Conservation (phyloP, 2,888 invertebrate genomes). For the Oligia latruncula region DNA sequence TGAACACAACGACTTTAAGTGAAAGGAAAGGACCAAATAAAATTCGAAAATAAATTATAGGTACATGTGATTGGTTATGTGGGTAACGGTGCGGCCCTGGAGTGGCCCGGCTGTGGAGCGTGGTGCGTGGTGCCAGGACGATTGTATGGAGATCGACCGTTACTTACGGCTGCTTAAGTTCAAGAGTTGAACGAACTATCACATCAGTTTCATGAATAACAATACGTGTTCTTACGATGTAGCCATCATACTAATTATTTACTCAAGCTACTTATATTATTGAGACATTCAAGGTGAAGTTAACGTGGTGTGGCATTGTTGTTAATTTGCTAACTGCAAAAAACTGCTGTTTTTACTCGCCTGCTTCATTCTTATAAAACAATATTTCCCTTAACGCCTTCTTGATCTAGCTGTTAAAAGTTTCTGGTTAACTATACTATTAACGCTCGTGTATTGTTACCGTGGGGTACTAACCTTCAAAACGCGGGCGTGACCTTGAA, state of each 20-base stretch:
- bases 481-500: background rate
- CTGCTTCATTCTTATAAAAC: background rate
- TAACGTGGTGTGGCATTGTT: conserved; percentile 1
- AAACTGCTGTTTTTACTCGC: background rate
- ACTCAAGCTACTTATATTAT: conserved; percentile 9
- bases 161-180: conserved; percentile 66
- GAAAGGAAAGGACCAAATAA: conserved; percentile 64
- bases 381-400: background rate
- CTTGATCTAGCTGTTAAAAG: conserved; percentile 7
- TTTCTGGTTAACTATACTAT: conserved; percentile 14
- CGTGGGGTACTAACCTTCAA: conserved; percentile 8
- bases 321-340: background rate
- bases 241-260: conserved; percentile 20
- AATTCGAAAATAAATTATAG: conserved; percentile 60
- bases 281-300: conserved; percentile 37
- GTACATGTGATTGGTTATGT: conserved; percentile 50
- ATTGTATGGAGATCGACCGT: conserved; percentile 71
- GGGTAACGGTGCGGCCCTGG: conserved; percentile 70
- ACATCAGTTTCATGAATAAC: conserved; percentile 56
- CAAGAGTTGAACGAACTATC: conserved; percentile 76
- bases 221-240: conserved; percentile 30
- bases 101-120: conserved; percentile 28
- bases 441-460: conserved; percentile 1
- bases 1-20: conserved; percentile 62
- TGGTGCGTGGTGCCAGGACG: conserved; percentile 62